A percentile compares a stretch with the other conserved stretches of the same genome.
Evolutionary conservation across 2,888 invertebrate species (phyloP).

Genomic region (Deilephila elpenor): DNA sequence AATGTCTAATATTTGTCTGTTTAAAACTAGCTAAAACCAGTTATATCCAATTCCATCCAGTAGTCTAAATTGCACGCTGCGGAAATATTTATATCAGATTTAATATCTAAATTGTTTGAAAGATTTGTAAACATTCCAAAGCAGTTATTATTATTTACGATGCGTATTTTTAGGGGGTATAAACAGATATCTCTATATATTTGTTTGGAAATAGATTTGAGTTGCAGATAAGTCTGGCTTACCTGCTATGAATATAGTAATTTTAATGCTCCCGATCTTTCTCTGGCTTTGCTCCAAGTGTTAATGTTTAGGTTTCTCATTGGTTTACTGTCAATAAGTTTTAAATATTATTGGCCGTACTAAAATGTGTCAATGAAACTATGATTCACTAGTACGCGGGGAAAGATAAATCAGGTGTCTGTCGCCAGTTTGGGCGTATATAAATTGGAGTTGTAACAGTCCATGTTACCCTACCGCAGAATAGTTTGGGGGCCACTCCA

Average conservation of each 20-base stretch:
- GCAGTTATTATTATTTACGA: neutral
- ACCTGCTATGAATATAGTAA: neutral
- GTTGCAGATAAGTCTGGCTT: slow-evolving; percentile 9
- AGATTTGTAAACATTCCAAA: slow-evolving; percentile 1
- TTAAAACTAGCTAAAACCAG: neutral
- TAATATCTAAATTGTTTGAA: slow-evolving; percentile 1
- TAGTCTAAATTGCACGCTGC: neutral
- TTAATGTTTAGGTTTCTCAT: neutral
- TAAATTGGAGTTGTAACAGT: too few relatives aligned
- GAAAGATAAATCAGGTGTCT: too few relatives aligned
- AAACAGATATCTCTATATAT: neutral
- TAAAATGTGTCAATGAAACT: neutral
- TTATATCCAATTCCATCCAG: neutral
- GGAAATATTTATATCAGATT: neutral
- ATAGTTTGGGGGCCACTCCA: too few relatives aligned
- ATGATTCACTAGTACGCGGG: too few relatives aligned
- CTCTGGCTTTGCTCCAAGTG: neutral
- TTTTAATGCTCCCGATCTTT: neutral
- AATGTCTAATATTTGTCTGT: neutral
- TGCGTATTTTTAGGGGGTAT: neutral
- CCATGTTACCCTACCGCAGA: too few relatives aligned
- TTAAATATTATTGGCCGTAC: neutral
- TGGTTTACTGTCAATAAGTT: neutral
- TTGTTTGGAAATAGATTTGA: neutral
- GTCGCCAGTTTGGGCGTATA: too few relatives aligned